Percentiles rank a stretch among this genome's conserved stretches.
phyloP scores from a whole-genome alignment of 1,140 invertebrate genomes.

The Cotesia vestalis region DNA sequence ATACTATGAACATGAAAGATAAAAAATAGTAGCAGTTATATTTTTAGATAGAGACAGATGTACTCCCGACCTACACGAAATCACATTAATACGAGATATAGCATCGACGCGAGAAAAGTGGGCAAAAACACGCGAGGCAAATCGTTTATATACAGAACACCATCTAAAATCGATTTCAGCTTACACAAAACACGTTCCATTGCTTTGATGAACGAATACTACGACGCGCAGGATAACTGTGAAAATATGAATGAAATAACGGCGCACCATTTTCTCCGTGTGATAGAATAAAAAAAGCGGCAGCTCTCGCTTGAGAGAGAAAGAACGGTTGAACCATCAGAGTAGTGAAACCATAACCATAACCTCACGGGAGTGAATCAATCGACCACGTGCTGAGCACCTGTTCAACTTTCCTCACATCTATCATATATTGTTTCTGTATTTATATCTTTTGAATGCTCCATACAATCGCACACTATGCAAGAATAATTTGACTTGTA shows the following conservation, averaged over 20 bases:
- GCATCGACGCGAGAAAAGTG: conserved; percentile 34
- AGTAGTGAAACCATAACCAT: conserved; percentile 33
- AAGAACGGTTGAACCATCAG: conserved; percentile 43
- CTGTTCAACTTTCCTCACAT: conserved; percentile 53
- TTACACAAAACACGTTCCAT: conserved; percentile 52
- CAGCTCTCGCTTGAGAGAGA: conserved; percentile 14
- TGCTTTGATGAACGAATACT: conserved; percentile 55
- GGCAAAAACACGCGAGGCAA: conserved; percentile 27
- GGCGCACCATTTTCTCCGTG: conserved; percentile 54
- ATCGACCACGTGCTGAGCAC: conserved; percentile 63
- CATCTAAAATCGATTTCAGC: conserved; percentile 64
- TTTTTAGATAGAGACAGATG: background rate
- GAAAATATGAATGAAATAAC: conserved; percentile 67
- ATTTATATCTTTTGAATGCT: background rate
- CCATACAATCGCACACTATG: background rate
- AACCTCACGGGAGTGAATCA: conserved; percentile 49
- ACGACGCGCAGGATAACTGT: conserved; percentile 49
- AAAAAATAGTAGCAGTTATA: background rate
- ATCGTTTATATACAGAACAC: conserved; percentile 45
- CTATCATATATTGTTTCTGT: background rate
- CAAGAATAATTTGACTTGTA: too few species aligned
- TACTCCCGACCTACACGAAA: conserved; percentile 10
- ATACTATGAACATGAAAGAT: too few species aligned
- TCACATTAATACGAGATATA: conserved; percentile 6
- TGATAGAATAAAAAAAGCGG: conserved; percentile 44